Base-by-base conservation (phyloP, 1,140 invertebrate species). In the Drosophila sucinea region DNA sequence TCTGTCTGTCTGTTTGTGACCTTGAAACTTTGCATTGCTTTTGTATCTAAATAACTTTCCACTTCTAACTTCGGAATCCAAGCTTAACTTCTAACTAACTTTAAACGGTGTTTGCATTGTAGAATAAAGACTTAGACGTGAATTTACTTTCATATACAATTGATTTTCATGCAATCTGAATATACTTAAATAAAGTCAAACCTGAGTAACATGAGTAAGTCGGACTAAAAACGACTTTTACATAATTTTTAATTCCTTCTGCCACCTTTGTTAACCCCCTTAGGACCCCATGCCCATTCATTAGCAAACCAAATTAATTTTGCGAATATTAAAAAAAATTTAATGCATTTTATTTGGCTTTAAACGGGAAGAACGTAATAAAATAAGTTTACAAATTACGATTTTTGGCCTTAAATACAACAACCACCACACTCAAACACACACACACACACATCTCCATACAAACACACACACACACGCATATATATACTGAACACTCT, bases 341-440 rank as follows among this genome's bases (percentile, higher is more conserved):
- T 60, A 17, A n/a, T 51, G 44, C 44, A 51, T 51, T 51, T 51
- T 51, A 25, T 51, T 38, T 58, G 56, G 32, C 56, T 58, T 58
- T 58, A 58, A 51, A 51, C 3, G 25, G 44, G 23, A 51, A 51
- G 8, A 27, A 40, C 57, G 65, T 32, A 66, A 62, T 60, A 61
- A 61, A 65, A 89, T 87, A 65, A 73, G 79, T 87, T 87, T 51
- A 89, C 73, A 83, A 51, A 51, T 51, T 51, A 51, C 44, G 25
- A 51, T 87, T 87, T 87, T 87, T 89, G 84, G 84, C 84, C 84
- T 89, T 89, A 85, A 77, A 62, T 54, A 51, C 32, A 61, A 55
- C 70, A 64, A 41, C 8, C 25, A 44, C 38, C 23, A 69, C 65
- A 57, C 30, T 65, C 57, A 66, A 32, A 60, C 54, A 77, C 63